phyloP scores from a whole-genome alignment of 1,140 invertebrate species.

The Leptonema lineaticorne region DNA sequence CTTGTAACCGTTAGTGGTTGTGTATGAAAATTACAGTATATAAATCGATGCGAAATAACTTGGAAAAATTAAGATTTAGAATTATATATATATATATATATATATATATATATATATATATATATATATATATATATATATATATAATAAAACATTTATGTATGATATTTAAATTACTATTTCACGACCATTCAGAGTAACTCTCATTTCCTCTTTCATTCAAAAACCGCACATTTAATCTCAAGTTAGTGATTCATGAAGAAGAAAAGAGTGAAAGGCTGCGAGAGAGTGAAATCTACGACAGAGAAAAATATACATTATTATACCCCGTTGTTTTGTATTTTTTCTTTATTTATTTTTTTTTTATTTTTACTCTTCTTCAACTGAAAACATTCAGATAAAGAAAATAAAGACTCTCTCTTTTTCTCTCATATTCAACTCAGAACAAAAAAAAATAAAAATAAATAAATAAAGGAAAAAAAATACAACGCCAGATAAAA shows the following conservation, averaged over 20 bases:
- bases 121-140: background rate
- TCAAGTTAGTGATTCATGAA: slow-evolving; percentile 5
- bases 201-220: background rate
- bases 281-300: slow-evolving; percentile 1
- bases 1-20: too few relatives aligned
- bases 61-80: background rate
- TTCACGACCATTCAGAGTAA: background rate
- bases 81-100: background rate
- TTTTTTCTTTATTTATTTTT: too few relatives aligned
- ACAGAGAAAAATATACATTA: slow-evolving; percentile 1
- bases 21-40: too few relatives aligned
- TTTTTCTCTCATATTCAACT: slow-evolving; percentile 8
- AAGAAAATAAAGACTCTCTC: slow-evolving; percentile 14
- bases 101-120: background rate
- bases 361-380: background rate
- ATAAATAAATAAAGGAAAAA: background rate
- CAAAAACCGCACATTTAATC: slow-evolving; percentile 7
- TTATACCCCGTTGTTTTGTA: too few relatives aligned
- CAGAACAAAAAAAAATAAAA: background rate
- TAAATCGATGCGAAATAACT: too few relatives aligned
- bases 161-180: slow-evolving; percentile 3
- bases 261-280: slow-evolving; percentile 1
- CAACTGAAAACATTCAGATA: background rate
- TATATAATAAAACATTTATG: background rate
- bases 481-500: slow-evolving; percentile 7